A percentile compares a stretch with the other conserved stretches of the same genome.
phyloP scores from a whole-genome alignment of 2,797 vertebrate species.

The Sternotherus odoratus region DNA sequence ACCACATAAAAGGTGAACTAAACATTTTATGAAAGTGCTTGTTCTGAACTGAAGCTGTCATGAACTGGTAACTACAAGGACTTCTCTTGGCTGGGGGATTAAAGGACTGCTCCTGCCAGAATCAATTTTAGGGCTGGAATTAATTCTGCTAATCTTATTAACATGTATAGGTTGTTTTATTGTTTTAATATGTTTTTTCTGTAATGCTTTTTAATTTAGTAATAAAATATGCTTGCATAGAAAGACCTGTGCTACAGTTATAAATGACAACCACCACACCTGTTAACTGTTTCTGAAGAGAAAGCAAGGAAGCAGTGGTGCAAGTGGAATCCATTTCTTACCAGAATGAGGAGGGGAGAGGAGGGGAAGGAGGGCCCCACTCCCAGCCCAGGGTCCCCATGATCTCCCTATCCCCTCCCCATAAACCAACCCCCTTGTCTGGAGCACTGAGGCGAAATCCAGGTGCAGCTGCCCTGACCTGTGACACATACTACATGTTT shows the following conservation, averaged over 20 bases:
- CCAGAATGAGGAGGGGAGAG: rapidly evolving
- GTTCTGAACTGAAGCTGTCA: too few species aligned
- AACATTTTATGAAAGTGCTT: too few species aligned
- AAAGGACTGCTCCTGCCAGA: too few species aligned
- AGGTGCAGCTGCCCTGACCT: neutral
- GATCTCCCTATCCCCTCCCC: too few species aligned
- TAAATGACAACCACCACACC: neutral
- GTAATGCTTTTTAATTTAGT: neutral
- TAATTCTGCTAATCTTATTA: neutral
- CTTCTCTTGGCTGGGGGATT: too few species aligned
- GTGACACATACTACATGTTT: neutral
- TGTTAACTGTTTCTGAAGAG: neutral
- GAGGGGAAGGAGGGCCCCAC: too few species aligned
- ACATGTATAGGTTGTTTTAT: neutral
- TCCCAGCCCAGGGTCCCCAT: too few species aligned
- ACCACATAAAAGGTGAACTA: too few species aligned
- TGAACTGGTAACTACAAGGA: too few species aligned
- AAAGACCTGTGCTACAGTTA: neutral
- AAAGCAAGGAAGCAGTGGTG: neutral
- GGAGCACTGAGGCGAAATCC: neutral
- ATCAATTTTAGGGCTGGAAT: too few species aligned
- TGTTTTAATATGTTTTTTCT: neutral
- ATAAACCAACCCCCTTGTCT: neutral
- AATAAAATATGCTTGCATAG: neutral
- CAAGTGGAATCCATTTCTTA: too few species aligned